Evolutionary conservation across 2,113 vertebrate genomes (phyloP), one percentile per base, ranked within the genome.

Genomic region (Heterochromis multidens): DNA sequence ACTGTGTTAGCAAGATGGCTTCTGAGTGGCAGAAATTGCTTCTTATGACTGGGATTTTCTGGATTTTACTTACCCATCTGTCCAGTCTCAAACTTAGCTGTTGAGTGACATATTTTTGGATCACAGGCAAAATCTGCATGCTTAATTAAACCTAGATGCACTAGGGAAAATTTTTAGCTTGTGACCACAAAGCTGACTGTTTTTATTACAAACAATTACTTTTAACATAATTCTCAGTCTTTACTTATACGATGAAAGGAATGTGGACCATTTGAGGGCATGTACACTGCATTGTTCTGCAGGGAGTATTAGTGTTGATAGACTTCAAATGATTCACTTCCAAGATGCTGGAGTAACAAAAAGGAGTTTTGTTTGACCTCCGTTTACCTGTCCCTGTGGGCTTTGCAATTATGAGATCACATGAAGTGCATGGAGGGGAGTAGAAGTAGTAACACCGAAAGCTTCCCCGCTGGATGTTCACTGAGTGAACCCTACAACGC

Each of bases 381-480:
- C 31, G 6, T 81, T 57, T 92, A 92, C 59, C 87, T 25, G 80
- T 61, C 77, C 49, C 62, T 46, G 16, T 70, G 83, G 91, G 81
- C 92, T 80, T 65, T 92, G 74, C 84, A 90, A 81, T 89, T 88
- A 90, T 88, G 83, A 93, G 49, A 86, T 92, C 67, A 92, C 85
- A 56, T 83, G 65, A 84, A 88, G 67, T 88, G 81, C 37, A 11
- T 1, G 13, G n/a, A 61, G 79, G 81, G 77, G 46, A 88, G 83
- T 63, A 85, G 80, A 76, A 35, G 79, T 79, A 83, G 74, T 63
- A 87, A 40, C 57, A 91, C 70, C 82, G 70, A 89, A 92, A 49
- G 77, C 93, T 92, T 85, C 89, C 84, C 77, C 14, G 49, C 74
- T 89, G 84, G 84, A 87, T 92, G 62, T 91, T 94, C 88, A 82